These are phyloP conservation scores for Allacma fusca DNA, from an alignment of 2,888 invertebrate genomes.

Conservation along the genomic window DNA sequence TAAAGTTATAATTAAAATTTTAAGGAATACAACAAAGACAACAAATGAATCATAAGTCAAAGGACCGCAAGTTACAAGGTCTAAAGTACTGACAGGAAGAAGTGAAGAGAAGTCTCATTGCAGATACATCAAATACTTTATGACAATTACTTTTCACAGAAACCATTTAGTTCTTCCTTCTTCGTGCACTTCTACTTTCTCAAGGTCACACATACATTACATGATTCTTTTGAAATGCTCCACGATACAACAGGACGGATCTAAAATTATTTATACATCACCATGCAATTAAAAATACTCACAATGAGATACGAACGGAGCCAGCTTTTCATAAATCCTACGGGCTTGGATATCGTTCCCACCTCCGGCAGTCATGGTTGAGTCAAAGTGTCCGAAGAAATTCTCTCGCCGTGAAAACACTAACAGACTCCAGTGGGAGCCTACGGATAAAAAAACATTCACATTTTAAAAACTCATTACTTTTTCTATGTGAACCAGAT, in stretches of 20 bases:
- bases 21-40: conserved; percentile 42
- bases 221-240: too few species aligned
- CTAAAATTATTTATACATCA: neutral
- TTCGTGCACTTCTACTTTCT: too few species aligned
- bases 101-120: neutral
- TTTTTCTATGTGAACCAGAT: neutral
- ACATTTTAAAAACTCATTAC: conserved; percentile 9
- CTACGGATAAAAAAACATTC: conserved; percentile 6
- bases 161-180: neutral
- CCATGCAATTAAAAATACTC: conserved; percentile 21
- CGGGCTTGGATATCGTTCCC: conserved; percentile 42
- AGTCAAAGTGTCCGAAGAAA: conserved; percentile 43
- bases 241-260: too few species aligned
- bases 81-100: neutral
- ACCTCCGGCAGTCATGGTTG: conserved; percentile 39
- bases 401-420: conserved; percentile 50
- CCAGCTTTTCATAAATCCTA: conserved; percentile 36
- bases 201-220: too few species aligned
- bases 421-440: conserved; percentile 56
- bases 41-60: conserved; percentile 36
- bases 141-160: neutral
- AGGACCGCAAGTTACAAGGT: conserved; percentile 2
- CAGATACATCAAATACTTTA: neutral
- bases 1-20: neutral
- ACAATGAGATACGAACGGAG: conserved; percentile 35